A percentile compares a stretch with the other conserved stretches of the same genome.
Evolutionary conservation across 2,797 vertebrate species (phyloP).

Genomic region (Mico argentatus): DNA sequence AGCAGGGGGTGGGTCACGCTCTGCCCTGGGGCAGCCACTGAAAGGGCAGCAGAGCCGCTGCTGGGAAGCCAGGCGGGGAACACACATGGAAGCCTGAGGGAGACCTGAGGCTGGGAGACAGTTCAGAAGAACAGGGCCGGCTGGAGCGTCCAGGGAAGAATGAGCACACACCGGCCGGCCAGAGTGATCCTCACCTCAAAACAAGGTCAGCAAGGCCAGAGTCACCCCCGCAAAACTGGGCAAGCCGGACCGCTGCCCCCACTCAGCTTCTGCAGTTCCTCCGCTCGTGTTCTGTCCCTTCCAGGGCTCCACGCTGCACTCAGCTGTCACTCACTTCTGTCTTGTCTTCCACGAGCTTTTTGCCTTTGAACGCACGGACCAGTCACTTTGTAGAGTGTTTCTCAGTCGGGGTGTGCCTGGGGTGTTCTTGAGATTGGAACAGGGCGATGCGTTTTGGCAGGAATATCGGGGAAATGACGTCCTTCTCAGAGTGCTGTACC

Average conservation of each 20-base stretch:
- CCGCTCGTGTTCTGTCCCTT: fast-evolving
- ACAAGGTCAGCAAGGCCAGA: neutral
- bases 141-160: neutral
- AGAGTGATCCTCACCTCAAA: fast-evolving
- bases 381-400: neutral
- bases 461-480: fast-evolving
- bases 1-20: fast-evolving
- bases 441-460: neutral
- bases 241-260: fast-evolving
- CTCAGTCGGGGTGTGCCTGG: too few species aligned
- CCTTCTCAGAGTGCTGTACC: neutral
- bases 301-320: fast-evolving
- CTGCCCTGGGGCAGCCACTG: fast-evolving
- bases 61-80: neutral
- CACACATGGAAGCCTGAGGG: neutral
- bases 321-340: neutral
- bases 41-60: neutral
- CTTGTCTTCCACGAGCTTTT: neutral
- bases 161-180: fast-evolving
- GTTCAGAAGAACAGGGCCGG: neutral
- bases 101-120: neutral
- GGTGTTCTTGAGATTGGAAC: neutral
- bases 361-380: fast-evolving
- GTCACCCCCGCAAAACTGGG: fast-evolving
- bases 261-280: fast-evolving